Conservation (phyloP, 2,888 invertebrate species). For the Boloria selene region DNA sequence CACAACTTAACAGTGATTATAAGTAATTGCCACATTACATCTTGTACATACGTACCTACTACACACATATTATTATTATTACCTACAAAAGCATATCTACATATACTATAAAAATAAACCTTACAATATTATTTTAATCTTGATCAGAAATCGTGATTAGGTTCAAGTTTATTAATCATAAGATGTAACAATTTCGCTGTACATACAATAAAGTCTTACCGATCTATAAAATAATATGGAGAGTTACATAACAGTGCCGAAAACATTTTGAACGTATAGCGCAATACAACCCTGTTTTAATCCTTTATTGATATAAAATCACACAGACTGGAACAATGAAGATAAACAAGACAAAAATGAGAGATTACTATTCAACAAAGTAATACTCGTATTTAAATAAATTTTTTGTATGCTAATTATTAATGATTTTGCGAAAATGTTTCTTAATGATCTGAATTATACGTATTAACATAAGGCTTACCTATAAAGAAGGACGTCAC, state of each 20-base stretch:
- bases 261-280: neutral
- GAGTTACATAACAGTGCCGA: conserved; percentile 6
- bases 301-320: neutral
- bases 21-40: too few species aligned
- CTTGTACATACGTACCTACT: too few species aligned
- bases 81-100: too few species aligned
- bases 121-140: too few species aligned
- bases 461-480: conserved; percentile 27
- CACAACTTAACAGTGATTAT: too few species aligned
- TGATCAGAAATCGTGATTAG: too few species aligned
- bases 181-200: too few species aligned
- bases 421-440: conserved; percentile 9
- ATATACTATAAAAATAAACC: too few species aligned
- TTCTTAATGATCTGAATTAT: conserved; percentile 6
- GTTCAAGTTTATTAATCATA: too few species aligned
- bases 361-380: conserved; percentile 9
- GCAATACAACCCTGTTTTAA: neutral
- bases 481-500: conserved; percentile 37
- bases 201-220: neutral
- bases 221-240: conserved; percentile 14
- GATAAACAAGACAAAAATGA: conserved; percentile 5
- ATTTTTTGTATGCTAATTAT: too few species aligned
- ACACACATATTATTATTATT: too few species aligned
- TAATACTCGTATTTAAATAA: too few species aligned
- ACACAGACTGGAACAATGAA: neutral